Evolutionary conservation across 2,113 vertebrate species (phyloP), one percentile per base, ranked within the genome.

Genomic region (Progne subis): DNA sequence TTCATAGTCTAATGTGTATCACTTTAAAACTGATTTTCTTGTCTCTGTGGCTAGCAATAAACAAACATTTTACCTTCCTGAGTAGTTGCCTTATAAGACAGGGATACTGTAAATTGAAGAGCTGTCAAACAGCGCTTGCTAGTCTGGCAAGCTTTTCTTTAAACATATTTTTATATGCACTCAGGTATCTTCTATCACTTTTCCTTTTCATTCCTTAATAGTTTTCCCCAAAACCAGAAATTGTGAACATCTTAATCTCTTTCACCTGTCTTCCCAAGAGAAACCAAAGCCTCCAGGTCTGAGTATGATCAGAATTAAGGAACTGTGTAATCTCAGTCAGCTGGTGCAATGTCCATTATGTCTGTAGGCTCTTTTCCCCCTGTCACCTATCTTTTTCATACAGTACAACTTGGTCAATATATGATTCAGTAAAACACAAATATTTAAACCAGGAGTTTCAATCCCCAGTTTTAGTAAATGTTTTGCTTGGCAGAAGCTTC

Each of bases 401-500:
- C 18, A 53, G 28, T 24, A 52, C 2, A 34, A 57, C 12, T 17
- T 37, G 47, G 18, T 41, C 39, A 74, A 6, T 49, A 39, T 80
- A 56, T 70, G 44, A 69, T 71, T 59, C 21, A 71, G 20, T 43
- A 59, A 88, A 88, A 70, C 4, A 43, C 26, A 52, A 75, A 86
- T 47, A 75, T 85, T 87, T 80, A 77, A 95, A 80, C 12, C 37
- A 60, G 94, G 92, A 92, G 8, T 83, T 90, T 70, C 47, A 59
- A 17, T 90, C 50, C 34, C 14, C 28, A 52, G 23, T 95, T 82
- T 52, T 83, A 29, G 72, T 81, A 93, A 95, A 78, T 94, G 91
- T 92, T 96, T 96, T 86, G 32, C 86, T 95, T 92, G 90, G 80
- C 88, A 93, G 61, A 86, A 92, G 49, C 79, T 96, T 93, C 82